These are phyloP conservation scores for Hepsetus odoe DNA, from an alignment of 2,113 vertebrate genomes.

Conservation along the genomic window DNA sequence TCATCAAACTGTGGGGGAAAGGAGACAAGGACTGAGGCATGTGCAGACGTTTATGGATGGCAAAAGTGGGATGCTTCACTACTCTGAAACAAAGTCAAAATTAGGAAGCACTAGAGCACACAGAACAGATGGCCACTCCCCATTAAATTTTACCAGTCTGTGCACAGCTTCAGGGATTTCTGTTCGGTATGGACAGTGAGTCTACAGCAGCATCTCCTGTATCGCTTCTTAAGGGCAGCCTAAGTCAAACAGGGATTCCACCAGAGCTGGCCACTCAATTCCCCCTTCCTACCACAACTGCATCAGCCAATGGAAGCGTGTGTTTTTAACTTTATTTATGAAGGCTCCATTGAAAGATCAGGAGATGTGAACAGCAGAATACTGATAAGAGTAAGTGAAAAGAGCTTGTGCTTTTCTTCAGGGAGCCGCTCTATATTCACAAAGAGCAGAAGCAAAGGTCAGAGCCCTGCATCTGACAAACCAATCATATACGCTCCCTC, in stretches of 20 bases:
- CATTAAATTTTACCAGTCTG: conserved; percentile 47
- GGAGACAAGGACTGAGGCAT: background rate
- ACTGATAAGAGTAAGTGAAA: conserved; percentile 48
- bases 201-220: conserved; percentile 10
- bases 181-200: background rate
- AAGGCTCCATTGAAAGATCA: conserved; percentile 41
- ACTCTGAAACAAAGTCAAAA: conserved; percentile 9
- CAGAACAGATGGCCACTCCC: conserved; percentile 36
- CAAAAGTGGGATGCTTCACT: conserved; percentile 16
- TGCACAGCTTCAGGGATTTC: conserved; percentile 36
- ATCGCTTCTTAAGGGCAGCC: conserved; percentile 15
- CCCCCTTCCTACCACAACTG: background rate
- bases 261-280: conserved; percentile 22
- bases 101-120: conserved; percentile 24
- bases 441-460: conserved; percentile 53
- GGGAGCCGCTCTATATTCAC: conserved; percentile 48
- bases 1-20: background rate
- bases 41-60: conserved; percentile 34
- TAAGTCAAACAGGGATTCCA: conserved; percentile 22
- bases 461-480: conserved; percentile 39
- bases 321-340: conserved; percentile 8
- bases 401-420: conserved; percentile 39
- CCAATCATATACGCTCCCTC: conserved; percentile 30
- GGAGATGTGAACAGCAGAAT: conserved; percentile 35
- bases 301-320: background rate